These are phyloP conservation scores for Arizona elegans DNA, from an alignment of 2,113 vertebrate genomes.

Conservation along the genomic window DNA sequence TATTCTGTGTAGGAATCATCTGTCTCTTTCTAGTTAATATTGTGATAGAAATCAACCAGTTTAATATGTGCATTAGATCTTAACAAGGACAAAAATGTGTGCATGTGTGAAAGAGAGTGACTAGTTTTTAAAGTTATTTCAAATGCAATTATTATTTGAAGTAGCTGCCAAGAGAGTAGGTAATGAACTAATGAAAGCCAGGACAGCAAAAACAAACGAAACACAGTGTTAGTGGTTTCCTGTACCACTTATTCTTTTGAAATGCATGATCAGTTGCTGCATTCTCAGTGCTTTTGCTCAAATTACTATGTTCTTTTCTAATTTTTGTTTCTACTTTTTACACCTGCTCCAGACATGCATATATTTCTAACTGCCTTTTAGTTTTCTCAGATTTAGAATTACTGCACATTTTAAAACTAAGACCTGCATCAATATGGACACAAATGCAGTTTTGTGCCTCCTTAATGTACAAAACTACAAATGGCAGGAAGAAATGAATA, in stretches of 20 bases:
- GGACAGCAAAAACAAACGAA: conserved; percentile 56
- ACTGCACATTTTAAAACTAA: not conserved
- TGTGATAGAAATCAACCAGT: not conserved
- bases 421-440: not conserved
- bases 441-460: not conserved
- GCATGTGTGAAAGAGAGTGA: not conserved
- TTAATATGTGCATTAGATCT: not conserved
- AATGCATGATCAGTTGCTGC: conserved; percentile 50
- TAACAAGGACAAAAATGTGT: not conserved
- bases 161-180: not conserved
- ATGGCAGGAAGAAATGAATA: not conserved
- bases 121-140: not conserved
- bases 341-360: conserved; percentile 58
- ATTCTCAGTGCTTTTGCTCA: not conserved
- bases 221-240: not conserved
- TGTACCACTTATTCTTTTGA: conserved; percentile 20
- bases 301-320: not conserved
- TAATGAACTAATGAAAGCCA: conserved; percentile 45
- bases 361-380: conserved; percentile 61
- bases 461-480: not conserved
- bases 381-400: conserved; percentile 5
- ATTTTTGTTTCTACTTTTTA: conserved; percentile 38
- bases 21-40: not conserved
- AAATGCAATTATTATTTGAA: not conserved
- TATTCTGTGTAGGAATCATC: too few species aligned